Evolutionary conservation across 2,888 invertebrate species (phyloP), one percentile per base, ranked within the genome.

Genomic region (Autographa gamma): DNA sequence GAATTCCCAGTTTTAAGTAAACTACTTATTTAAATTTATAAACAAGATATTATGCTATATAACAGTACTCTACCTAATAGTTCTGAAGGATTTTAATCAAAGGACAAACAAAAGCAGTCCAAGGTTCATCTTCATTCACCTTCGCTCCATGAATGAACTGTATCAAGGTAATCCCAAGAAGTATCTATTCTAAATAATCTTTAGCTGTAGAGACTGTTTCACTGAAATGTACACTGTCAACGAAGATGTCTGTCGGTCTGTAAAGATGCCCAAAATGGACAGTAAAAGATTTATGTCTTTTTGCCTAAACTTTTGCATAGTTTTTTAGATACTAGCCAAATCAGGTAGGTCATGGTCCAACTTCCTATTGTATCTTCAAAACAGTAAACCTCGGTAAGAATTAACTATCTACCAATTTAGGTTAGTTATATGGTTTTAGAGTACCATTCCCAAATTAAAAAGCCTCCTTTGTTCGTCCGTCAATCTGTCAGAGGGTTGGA

Each of bases 181-280:
- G 63, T 63, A 66, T 68, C 66, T 11, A 60, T 56, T 77, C 56
- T 16, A 66, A 78, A 74, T 77, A 60, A 74, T 77, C 74, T 60
- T 78, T 71, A 74, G 54, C 52, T 31, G 74, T 65, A 65, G 60
- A 66, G 60, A 61, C 78, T 77, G 74, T 48, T n/a, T 0, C 48
- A 48, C n/a, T 48, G 48, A 48, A 48, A 48, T n/a, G 48, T n/a
- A 6, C 48, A n/a, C 5, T 38, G 38, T 38, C 38, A n/a, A n/a
- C n/a, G 5, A 48, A 7, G 48, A 48, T n/a, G n/a, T 43, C 38
- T 38, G 38, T 38, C 38, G 38, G 8, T 16, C 43, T 43, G 3
- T 14, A 11, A 11, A 43, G 16, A 16, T 16, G 43, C 43, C 16
- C 43, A 43, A 43, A 43, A 16, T 43, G 43, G 43, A 16, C 43